Conservation (phyloP, 2,888 invertebrate species). For the Chrysomela aeneicollis region DNA sequence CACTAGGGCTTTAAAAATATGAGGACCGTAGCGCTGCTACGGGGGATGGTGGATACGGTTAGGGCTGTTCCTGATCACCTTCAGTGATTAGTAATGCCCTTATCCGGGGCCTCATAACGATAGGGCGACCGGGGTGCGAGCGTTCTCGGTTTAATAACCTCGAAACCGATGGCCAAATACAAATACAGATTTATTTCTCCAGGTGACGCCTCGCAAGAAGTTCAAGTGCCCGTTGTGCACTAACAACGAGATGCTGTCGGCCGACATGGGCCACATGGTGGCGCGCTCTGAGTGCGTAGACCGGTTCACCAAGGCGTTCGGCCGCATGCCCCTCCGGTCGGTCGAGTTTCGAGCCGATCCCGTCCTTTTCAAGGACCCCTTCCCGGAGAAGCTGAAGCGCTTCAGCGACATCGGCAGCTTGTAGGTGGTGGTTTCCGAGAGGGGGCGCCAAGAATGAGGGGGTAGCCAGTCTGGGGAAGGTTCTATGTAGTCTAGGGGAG, state of each 20-base stretch:
- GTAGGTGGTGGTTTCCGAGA: slow-evolving; percentile 59
- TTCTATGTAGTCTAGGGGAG: too few relatives aligned
- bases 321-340: slow-evolving; percentile 84
- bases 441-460: too few relatives aligned
- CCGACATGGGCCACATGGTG: slow-evolving; percentile 91
- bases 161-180: too few relatives aligned
- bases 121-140: too few relatives aligned
- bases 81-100: too few relatives aligned
- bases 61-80: too few relatives aligned
- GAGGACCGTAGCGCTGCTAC: too few relatives aligned
- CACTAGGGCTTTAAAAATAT: too few relatives aligned
- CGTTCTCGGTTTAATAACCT: too few relatives aligned
- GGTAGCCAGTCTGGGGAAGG: too few relatives aligned
- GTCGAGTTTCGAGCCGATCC: slow-evolving; percentile 97
- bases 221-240: slow-evolving; percentile 96
- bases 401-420: slow-evolving; percentile 91
- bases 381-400: slow-evolving; percentile 84
- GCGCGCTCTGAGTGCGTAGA: slow-evolving; percentile 92
- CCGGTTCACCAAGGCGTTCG: slow-evolving; percentile 76
- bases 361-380: slow-evolving; percentile 86
- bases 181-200: slow-evolving; percentile 44
- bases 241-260: slow-evolving; percentile 92
- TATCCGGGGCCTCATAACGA: too few relatives aligned
- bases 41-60: too few relatives aligned
- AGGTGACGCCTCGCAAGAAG: slow-evolving; percentile 94